phyloP scores from a whole-genome alignment of 2,113 vertebrate species.

The Orycteropus afer region DNA sequence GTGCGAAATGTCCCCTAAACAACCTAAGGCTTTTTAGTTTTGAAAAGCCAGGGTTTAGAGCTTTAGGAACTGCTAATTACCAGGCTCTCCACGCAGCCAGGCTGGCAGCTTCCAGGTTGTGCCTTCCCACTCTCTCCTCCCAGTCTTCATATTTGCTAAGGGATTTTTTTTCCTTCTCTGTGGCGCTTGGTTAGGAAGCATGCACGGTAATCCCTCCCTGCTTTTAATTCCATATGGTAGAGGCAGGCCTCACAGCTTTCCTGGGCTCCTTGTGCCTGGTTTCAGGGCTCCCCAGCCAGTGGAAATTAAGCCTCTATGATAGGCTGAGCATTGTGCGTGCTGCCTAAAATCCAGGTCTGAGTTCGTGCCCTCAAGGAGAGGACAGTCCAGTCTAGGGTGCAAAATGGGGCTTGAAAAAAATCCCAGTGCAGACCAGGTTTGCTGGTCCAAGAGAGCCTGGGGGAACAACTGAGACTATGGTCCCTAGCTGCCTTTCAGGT shows the following conservation, averaged over 20 bases:
- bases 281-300: neutral
- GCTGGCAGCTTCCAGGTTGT: slow-evolving; percentile 26
- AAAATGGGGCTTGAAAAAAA: neutral
- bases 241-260: neutral
- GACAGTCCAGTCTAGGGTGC: neutral
- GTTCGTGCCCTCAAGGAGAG: neutral
- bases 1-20: neutral
- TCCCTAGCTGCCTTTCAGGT: too few relatives aligned
- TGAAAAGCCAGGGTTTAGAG: neutral
- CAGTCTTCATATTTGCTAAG: neutral
- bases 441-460: too few relatives aligned
- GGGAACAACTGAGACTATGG: too few relatives aligned
- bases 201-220: neutral
- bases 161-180: neutral
- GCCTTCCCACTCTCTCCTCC: neutral
- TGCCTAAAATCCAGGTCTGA: neutral
- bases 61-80: neutral
- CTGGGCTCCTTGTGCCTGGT: neutral
- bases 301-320: neutral
- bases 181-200: neutral
- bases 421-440: neutral
- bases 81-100: neutral
- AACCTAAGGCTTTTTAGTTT: slow-evolving; percentile 29
- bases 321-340: neutral
- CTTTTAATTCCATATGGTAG: neutral